Percentiles rank a stretch among this genome's conserved stretches.
Evolutionary conservation across 1,140 invertebrate genomes (phyloP).

Genomic region (fruit fly (Drosophila melanogaster)): Release_6_plus_ISO1_MT NT_033777.3:31431001-31431500

Average conservation of each 20-base stretch:
- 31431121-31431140: conserved; percentile 46
- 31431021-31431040: conserved; percentile 4
- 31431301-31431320: background rate
- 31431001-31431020: conserved; percentile 32
- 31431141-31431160: conserved; percentile 11
- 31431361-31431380: background rate
- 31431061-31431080: conserved; percentile 36
- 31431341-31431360: background rate
- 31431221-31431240: conserved; percentile 16
- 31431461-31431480: background rate
- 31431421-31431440: too few species aligned
- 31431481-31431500: conserved; percentile 1
- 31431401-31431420: background rate
- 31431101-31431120: conserved; percentile 57
- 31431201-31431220: conserved; percentile 1
- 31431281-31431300: background rate
- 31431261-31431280: background rate
- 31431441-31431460: background rate
- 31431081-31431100: conserved; percentile 34
- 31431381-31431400: background rate
- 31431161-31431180: conserved; percentile 27
- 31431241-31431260: conserved; percentile 4
- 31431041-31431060: background rate
- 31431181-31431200: conserved; percentile 1
- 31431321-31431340: background rate